These are phyloP conservation scores for Nipponia nippon DNA, from an alignment of 2,113 vertebrate genomes.

Conservation along the genomic window DNA sequence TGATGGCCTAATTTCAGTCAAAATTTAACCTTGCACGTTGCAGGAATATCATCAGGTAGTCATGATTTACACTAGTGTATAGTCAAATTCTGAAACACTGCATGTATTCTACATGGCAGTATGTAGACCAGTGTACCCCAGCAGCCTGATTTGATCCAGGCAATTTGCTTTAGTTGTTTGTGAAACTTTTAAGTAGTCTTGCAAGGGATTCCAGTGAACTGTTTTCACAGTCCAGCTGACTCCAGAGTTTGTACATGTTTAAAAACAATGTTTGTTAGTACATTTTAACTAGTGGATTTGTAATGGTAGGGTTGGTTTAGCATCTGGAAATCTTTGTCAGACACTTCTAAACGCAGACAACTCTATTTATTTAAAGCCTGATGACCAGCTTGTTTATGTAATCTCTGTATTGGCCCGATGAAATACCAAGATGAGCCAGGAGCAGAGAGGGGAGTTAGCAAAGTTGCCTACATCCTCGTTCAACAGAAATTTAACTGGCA, in stretches of 20 bases:
- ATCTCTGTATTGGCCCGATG: background rate
- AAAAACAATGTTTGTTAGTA: background rate
- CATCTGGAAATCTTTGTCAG: slow-evolving; percentile 21
- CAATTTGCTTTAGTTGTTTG: background rate
- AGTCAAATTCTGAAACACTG: background rate
- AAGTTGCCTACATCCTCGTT: background rate
- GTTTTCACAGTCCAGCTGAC: background rate
- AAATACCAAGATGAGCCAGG: background rate
- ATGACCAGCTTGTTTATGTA: background rate
- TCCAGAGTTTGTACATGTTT: background rate
- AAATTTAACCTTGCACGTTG: background rate
- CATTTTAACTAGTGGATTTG: background rate
- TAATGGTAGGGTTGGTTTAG: background rate
- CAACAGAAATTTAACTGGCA: background rate
- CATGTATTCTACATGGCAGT: background rate
- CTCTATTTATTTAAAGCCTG: slow-evolving; percentile 14
- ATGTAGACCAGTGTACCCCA: background rate
- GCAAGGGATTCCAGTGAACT: background rate
- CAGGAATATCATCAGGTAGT: background rate
- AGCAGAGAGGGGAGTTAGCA: background rate
- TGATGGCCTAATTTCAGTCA: background rate
- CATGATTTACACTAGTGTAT: background rate
- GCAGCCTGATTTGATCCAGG: background rate
- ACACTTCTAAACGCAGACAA: slow-evolving; percentile 9
- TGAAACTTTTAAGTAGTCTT: background rate